Evolutionary conservation across 2,797 vertebrate genomes (phyloP).

Genomic region (Sternotherus odoratus): DNA sequence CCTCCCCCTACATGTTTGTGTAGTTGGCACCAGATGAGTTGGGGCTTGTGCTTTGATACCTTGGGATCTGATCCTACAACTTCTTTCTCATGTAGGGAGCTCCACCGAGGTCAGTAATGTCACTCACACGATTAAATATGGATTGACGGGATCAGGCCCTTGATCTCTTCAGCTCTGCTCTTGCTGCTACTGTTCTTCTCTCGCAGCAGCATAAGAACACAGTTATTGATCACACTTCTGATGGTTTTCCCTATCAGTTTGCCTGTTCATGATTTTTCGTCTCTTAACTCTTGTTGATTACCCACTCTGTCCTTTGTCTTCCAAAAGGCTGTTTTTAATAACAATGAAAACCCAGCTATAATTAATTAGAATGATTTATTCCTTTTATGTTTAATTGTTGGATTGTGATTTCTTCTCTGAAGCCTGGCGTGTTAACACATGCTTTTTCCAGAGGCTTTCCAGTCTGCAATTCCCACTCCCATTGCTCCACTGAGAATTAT

Average conservation of each 20-base stretch:
- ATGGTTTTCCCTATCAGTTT: constrained; percentile 42
- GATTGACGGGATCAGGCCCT: constrained; percentile 46
- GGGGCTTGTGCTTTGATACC: neutral
- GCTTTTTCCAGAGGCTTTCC: constrained; percentile 23
- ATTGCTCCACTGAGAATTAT: constrained; percentile 1
- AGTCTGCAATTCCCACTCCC: neutral
- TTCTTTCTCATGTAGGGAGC: constrained; percentile 41
- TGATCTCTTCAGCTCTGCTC: constrained; percentile 1
- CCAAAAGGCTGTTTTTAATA: neutral
- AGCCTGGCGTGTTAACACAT: neutral
- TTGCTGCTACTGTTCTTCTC: constrained; percentile 13
- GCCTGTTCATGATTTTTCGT: neutral
- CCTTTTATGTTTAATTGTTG: constrained; percentile 14
- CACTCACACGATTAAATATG: constrained; percentile 58
- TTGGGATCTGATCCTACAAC: constrained; percentile 48
- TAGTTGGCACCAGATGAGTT: neutral
- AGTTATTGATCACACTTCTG: neutral
- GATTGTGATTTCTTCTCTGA: constrained; percentile 23
- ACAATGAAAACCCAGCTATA: constrained; percentile 19
- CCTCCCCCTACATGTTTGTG: neutral
- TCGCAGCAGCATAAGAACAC: constrained; percentile 32
- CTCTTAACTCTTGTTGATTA: neutral
- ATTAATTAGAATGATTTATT: constrained; percentile 31
- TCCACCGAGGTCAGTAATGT: constrained; percentile 54
- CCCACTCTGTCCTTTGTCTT: neutral